Conservation (phyloP, 2,888 invertebrate species). For the Actias luna region DNA sequence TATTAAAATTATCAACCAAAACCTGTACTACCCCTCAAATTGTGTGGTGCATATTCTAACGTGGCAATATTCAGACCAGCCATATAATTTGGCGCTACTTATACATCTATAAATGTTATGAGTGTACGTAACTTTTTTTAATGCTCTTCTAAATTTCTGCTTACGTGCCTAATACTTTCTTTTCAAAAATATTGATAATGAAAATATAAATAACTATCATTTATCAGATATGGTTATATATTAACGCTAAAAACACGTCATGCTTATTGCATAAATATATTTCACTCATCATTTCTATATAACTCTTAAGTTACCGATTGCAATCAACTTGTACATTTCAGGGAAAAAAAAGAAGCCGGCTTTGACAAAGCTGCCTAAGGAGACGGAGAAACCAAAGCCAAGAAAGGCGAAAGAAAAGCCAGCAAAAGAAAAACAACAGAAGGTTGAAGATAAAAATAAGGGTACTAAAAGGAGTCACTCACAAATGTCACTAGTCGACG, state of each 20-base stretch:
- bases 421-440: conserved; percentile 30
- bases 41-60: too few species aligned
- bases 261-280: not conserved
- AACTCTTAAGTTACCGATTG: not conserved
- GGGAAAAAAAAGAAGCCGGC: conserved; percentile 61
- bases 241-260: not conserved
- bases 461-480: conserved; percentile 67
- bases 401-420: conserved; percentile 25
- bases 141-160: too few species aligned
- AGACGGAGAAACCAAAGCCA: conserved; percentile 34
- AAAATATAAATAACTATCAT: too few species aligned
- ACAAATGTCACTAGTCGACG: conserved; percentile 63
- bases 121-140: too few species aligned
- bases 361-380: conserved; percentile 37
- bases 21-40: too few species aligned
- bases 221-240: too few species aligned
- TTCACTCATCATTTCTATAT: not conserved
- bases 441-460: conserved; percentile 33
- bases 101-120: too few species aligned
- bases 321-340: conserved; percentile 29
- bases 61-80: too few species aligned
- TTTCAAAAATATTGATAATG: too few species aligned
- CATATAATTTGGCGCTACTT: too few species aligned
- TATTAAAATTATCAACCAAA: too few species aligned
- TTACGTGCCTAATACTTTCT: too few species aligned